Percentiles rank a stretch among this genome's conserved stretches.
Evolutionary conservation across 1,140 invertebrate genomes (phyloP).

Genomic region (Adelges cooleyi): DNA sequence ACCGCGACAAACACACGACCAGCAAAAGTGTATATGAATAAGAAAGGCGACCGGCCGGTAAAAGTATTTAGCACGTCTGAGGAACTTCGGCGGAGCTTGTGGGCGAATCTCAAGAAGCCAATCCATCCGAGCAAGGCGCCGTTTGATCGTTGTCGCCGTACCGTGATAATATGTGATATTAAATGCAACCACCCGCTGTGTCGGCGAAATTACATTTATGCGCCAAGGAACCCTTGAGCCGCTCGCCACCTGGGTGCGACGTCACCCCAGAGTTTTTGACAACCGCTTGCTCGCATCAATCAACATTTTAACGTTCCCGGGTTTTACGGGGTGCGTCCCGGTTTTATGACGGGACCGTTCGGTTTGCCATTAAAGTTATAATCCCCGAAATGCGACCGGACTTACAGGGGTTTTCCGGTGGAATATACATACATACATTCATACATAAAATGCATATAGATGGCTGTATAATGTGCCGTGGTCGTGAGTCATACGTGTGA

Average conservation of each 20-base stretch:
- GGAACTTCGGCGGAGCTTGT: too few relatives aligned
- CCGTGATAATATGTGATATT: too few relatives aligned
- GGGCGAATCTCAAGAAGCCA: neutral
- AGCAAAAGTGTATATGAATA: neutral
- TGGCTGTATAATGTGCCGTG: neutral
- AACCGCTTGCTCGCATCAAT: conserved; percentile 15
- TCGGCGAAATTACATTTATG: too few relatives aligned
- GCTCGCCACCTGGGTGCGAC: neutral
- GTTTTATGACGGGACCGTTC: conserved; percentile 19
- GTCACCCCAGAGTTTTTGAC: neutral
- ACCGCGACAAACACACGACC: neutral
- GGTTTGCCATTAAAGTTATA: conserved; percentile 25
- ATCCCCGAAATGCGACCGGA: conserved; percentile 19
- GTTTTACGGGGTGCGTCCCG: conserved; percentile 2
- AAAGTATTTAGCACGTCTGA: conserved; percentile 5
- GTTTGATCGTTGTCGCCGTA: neutral
- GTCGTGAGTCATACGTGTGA: neutral
- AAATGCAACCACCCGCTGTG: too few relatives aligned
- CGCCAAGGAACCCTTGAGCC: neutral
- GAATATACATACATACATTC: neutral
- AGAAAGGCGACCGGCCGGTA: neutral
- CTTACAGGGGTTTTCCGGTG: conserved; percentile 1
- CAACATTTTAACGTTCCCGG: conserved; percentile 6
- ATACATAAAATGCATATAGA: too few relatives aligned
- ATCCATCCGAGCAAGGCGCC: neutral